Evolutionary conservation across 1,140 invertebrate genomes (phyloP).

Genomic region (Paracyclopina nana): DNA sequence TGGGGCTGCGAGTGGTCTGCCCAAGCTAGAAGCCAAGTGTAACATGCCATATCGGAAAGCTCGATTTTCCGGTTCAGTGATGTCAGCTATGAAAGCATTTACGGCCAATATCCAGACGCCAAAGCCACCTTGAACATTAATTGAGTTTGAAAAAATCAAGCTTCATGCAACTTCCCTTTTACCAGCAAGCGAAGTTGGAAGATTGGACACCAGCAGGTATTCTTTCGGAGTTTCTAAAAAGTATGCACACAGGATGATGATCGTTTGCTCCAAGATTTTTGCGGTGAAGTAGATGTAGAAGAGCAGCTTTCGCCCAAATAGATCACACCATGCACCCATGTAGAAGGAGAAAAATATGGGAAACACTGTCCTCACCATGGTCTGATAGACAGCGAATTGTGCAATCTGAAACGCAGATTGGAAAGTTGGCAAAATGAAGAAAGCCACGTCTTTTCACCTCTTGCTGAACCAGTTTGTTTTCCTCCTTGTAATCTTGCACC

Average conservation of each 20-base stretch:
- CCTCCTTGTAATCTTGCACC: neutral
- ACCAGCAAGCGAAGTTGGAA: neutral
- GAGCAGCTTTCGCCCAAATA: neutral
- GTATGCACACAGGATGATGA: neutral
- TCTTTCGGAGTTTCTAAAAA: neutral
- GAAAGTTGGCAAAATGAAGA: too few species aligned
- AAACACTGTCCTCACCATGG: neutral
- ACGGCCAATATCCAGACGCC: neutral
- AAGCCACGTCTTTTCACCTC: too few species aligned
- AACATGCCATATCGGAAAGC: neutral
- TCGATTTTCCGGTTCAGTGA: neutral
- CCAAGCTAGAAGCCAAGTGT: neutral
- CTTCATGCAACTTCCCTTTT: neutral
- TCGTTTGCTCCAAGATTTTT: neutral
- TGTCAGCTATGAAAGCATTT: neutral
- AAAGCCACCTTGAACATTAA: neutral
- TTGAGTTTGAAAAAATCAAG: neutral
- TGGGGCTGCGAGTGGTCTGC: neutral
- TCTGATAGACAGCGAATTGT: neutral
- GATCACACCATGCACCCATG: neutral
- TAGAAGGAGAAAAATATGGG: constrained; percentile 2
- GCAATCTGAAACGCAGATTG: too few species aligned
- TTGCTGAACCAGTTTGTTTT: neutral
- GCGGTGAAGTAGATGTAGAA: neutral
- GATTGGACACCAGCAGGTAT: neutral